Percentiles rank a stretch among this genome's conserved stretches.
phyloP scores from a whole-genome alignment of 1,140 invertebrate species.

The Lethocerus indicus region DNA sequence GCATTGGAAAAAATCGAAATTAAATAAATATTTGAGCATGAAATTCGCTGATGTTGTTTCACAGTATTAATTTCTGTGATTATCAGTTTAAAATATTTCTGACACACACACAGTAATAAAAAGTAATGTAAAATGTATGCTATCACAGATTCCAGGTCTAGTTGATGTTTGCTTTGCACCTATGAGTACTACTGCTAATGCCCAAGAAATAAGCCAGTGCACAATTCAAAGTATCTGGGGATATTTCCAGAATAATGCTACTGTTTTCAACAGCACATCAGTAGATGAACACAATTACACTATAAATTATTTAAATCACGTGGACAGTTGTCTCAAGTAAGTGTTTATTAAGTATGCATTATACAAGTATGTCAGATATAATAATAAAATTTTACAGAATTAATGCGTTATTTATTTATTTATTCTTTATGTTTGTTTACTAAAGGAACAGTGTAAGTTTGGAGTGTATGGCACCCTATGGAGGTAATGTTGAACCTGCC shows the following conservation, averaged over 20 bases:
- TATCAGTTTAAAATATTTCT: too few species aligned
- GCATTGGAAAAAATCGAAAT: too few species aligned
- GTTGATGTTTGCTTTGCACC: constrained; percentile 84
- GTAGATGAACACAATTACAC: constrained; percentile 31
- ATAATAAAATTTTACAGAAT: not conserved
- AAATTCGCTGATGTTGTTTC: too few species aligned
- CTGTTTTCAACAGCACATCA: constrained; percentile 33
- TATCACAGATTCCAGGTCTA: constrained; percentile 26
- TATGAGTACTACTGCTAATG: constrained; percentile 39
- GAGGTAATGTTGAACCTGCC: constrained; percentile 79
- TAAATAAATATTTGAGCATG: too few species aligned
- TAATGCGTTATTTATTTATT: not conserved
- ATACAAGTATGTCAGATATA: too few species aligned
- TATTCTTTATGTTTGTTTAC: constrained; percentile 6
- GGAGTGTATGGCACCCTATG: constrained; percentile 69
- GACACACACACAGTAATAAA: too few species aligned
- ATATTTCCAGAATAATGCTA: constrained; percentile 62
- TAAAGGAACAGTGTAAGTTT: constrained; percentile 52
- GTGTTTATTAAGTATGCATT: constrained; percentile 17
- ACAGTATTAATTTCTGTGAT: too few species aligned
- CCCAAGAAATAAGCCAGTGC: constrained; percentile 45
- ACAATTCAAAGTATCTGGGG: constrained; percentile 76
- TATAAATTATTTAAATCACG: constrained; percentile 61
- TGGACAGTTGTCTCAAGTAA: constrained; percentile 47
- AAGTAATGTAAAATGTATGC: too few species aligned